These are phyloP conservation scores for Crypturellus undulatus DNA, from an alignment of 2,113 vertebrate species.

Conservation along the genomic window DNA sequence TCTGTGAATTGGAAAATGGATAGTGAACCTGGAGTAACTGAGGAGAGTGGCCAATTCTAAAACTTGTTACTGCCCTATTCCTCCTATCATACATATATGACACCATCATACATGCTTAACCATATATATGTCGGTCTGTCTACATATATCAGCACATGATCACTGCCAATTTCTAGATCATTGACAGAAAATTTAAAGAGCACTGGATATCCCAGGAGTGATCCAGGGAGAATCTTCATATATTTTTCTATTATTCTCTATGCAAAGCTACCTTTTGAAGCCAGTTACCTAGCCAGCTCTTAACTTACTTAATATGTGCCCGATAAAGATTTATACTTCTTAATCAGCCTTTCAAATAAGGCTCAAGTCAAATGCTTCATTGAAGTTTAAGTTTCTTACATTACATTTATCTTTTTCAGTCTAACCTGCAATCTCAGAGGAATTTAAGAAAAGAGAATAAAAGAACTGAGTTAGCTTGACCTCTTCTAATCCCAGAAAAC, in stretches of 20 bases:
- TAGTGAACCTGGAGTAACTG: not conserved
- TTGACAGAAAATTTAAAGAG: not conserved
- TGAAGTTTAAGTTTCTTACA: not conserved
- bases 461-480: not conserved
- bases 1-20: not conserved
- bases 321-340: not conserved
- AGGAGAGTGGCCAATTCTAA: too few relatives aligned
- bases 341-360: not conserved
- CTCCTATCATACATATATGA: accelerated
- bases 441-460: not conserved
- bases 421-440: not conserved
- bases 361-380: not conserved
- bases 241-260: not conserved
- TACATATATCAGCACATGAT: accelerated
- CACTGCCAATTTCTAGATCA: not conserved
- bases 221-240: not conserved
- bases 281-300: not conserved
- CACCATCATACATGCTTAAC: not conserved
- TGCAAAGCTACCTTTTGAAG: not conserved
- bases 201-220: not conserved
- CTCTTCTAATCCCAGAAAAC: slow-evolving; percentile 2
- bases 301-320: not conserved
- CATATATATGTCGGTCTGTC: not conserved
- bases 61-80: not conserved
- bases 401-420: not conserved